Evolutionary conservation across 2,113 vertebrate genomes (phyloP).

Genomic region (Emydocephalus ijimae): DNA sequence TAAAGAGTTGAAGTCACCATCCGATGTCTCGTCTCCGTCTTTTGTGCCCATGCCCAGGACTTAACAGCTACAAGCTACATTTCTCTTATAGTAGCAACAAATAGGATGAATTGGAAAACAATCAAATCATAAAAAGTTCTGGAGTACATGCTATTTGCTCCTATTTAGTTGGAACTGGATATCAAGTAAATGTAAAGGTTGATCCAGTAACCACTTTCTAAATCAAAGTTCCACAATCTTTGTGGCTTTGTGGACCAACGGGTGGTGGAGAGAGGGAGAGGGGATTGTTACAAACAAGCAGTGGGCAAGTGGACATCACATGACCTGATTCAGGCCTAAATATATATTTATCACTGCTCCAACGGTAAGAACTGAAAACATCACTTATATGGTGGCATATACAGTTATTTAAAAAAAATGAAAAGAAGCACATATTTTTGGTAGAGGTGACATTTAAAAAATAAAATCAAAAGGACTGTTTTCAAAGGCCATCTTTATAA

Average conservation of each 20-base stretch:
- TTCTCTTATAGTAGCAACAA: neutral
- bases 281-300: neutral
- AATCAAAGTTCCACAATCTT: neutral
- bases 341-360: neutral
- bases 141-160: neutral
- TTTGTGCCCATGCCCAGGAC: too few relatives aligned
- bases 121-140: neutral
- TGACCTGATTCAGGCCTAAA: neutral
- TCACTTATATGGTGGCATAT: neutral
- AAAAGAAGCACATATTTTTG: neutral
- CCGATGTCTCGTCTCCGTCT: too few relatives aligned
- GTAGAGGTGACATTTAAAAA: neutral
- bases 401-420: neutral
- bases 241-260: neutral
- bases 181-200: neutral
- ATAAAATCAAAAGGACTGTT: neutral
- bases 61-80: too few relatives aligned
- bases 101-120: neutral
- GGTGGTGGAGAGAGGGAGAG: neutral
- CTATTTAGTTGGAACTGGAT: neutral
- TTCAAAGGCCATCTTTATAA: neutral
- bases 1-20: too few relatives aligned
- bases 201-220: neutral
- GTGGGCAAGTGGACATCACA: neutral
- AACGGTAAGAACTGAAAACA: neutral